These are phyloP conservation scores for Pleuronectes platessa DNA, from an alignment of 2,113 vertebrate genomes.

Conservation along the genomic window DNA sequence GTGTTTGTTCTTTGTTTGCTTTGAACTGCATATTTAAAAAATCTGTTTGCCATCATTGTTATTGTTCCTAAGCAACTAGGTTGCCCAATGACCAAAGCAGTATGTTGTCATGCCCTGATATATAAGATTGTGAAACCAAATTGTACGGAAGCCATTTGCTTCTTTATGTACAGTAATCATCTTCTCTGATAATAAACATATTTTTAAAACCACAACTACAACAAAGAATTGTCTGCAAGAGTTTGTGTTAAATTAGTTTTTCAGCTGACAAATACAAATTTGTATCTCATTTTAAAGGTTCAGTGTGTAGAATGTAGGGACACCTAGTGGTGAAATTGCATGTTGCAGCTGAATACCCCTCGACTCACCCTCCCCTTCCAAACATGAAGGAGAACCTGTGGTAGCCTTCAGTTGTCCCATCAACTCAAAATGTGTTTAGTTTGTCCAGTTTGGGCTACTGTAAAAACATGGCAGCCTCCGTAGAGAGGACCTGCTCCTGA, in stretches of 20 bases:
- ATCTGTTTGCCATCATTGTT: conserved; percentile 8
- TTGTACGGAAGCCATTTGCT: conserved; percentile 7
- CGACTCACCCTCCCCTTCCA: too few species aligned
- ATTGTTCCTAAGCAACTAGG: conserved; percentile 45
- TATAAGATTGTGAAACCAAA: not conserved
- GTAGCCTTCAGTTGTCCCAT: too few species aligned
- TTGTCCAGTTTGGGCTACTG: too few species aligned
- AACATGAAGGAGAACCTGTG: too few species aligned
- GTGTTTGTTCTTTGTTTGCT: conserved; percentile 22
- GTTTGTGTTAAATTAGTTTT: conserved; percentile 22
- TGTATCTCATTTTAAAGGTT: too few species aligned
- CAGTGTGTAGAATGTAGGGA: too few species aligned
- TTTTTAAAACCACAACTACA: conserved; percentile 5
- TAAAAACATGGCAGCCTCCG: too few species aligned
- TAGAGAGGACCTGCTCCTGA: too few species aligned
- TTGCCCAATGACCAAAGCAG: conserved; percentile 14
- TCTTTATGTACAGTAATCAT: conserved; percentile 32
- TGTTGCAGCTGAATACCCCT: too few species aligned
- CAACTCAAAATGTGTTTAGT: too few species aligned
- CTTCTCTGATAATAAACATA: conserved; percentile 13
- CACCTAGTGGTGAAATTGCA: too few species aligned
- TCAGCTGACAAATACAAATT: not conserved
- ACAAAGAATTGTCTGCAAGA: too few species aligned
- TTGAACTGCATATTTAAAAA: conserved; percentile 15
- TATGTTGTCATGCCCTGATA: not conserved